These are phyloP conservation scores for Theristicus caerulescens DNA, from an alignment of 2,113 vertebrate genomes.

Conservation along the genomic window DNA sequence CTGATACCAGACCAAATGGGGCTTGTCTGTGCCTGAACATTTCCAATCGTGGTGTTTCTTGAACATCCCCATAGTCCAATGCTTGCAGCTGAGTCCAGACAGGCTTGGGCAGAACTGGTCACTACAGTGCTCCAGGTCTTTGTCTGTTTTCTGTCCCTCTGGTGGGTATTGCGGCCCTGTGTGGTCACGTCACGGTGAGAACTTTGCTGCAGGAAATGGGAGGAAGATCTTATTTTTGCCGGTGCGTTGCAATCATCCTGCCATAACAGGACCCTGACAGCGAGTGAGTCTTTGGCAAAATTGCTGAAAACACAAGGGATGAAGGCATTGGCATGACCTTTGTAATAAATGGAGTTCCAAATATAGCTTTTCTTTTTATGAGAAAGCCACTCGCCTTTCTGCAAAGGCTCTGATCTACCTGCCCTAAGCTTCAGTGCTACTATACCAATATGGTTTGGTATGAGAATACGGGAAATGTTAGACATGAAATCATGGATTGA, in stretches of 20 bases:
- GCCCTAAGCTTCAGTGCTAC: background rate
- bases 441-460: too few species aligned
- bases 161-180: background rate
- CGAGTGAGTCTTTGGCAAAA: background rate
- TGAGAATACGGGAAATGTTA: background rate
- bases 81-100: background rate
- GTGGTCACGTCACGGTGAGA: background rate
- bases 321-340: background rate
- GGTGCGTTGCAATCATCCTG: background rate
- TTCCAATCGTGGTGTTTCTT: background rate
- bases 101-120: background rate
- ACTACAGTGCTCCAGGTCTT: background rate
- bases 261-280: background rate
- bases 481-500: background rate
- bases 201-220: background rate
- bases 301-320: background rate
- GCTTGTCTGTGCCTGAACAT: background rate
- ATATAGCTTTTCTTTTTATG: background rate
- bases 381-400: background rate
- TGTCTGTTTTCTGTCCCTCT: background rate
- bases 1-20: background rate
- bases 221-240: background rate
- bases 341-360: background rate
- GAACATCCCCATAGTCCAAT: background rate
- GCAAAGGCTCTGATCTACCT: background rate